A percentile compares a stretch with the other conserved stretches of the same genome.
These are phyloP conservation scores for Bothrops alternatus DNA, from an alignment of 2,797 vertebrate species.

Conservation along the genomic window DNA sequence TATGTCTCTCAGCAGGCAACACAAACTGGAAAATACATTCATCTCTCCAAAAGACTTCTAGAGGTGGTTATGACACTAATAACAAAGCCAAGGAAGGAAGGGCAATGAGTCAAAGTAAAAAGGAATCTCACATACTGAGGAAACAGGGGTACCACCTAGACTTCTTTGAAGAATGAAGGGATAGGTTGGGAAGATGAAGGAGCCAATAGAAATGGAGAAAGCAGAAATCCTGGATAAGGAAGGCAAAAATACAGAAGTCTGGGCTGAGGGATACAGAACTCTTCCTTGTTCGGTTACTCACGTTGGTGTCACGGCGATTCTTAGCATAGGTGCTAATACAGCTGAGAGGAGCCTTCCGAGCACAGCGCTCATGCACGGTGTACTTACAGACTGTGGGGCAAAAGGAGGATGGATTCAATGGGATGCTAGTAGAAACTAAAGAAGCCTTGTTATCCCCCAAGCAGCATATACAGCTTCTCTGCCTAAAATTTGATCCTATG, in stretches of 20 bases:
- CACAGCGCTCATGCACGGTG: constrained; percentile 88
- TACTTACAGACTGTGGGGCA: constrained; percentile 84
- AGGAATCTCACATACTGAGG: neutral
- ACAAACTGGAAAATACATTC: neutral
- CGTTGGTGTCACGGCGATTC: constrained; percentile 87
- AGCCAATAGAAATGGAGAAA: neutral
- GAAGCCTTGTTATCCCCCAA: neutral
- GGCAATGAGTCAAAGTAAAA: neutral
- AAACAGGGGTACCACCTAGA: neutral
- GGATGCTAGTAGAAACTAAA: neutral
- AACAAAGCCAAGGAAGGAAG: too few relatives aligned
- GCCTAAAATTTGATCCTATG: neutral
- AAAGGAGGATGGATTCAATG: neutral
- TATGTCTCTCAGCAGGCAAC: neutral
- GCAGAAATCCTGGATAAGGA: neutral
- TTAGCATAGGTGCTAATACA: constrained; percentile 92
- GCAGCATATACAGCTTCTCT: neutral
- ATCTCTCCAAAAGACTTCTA: neutral
- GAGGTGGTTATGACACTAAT: neutral
- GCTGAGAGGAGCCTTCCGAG: constrained; percentile 81
- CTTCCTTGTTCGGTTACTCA: constrained; percentile 61
- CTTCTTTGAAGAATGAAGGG: neutral
- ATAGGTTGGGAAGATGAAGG: neutral
- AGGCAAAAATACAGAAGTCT: neutral
- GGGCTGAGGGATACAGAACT: neutral